A percentile compares a stretch with the other conserved stretches of the same genome.
Evolutionary conservation across 2,888 invertebrate species (phyloP).

Genomic region (Drosophila differens): DNA sequence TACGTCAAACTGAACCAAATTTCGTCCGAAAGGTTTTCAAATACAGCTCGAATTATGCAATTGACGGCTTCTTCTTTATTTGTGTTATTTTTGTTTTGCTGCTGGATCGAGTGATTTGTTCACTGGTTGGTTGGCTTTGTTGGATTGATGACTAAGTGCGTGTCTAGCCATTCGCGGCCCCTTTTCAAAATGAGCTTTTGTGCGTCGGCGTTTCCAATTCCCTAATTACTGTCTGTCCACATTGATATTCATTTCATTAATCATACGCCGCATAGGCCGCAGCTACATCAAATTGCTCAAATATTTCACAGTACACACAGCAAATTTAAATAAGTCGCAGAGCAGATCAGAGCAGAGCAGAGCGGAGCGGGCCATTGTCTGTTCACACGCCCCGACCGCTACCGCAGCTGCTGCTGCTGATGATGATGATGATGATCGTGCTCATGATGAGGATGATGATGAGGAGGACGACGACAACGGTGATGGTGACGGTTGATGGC

Average conservation of each 20-base stretch:
- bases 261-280: constrained; percentile 51
- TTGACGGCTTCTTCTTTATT: neutral
- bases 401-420: neutral
- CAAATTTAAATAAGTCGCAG: neutral
- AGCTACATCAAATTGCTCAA: constrained; percentile 41
- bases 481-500: constrained; percentile 46
- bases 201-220: constrained; percentile 49
- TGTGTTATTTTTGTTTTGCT: no score
- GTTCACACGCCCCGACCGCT: constrained; percentile 58
- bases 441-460: constrained; percentile 11
- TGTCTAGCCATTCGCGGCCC: constrained; percentile 35
- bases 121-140: neutral
- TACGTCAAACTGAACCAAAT: neutral
- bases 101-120: neutral
- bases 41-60: neutral
- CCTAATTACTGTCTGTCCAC: constrained; percentile 68
- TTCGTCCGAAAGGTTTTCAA: neutral
- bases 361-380: constrained; percentile 43
- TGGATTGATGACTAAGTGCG: constrained; percentile 51
- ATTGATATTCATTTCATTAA: constrained; percentile 60
- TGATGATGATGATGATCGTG: constrained; percentile 19
- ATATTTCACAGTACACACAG: constrained; percentile 38
- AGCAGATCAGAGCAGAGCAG: neutral
- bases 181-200: constrained; percentile 25
- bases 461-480: constrained; percentile 8